phyloP scores from a whole-genome alignment of 2,113 vertebrate species.

The Atractosteus spatula region DNA sequence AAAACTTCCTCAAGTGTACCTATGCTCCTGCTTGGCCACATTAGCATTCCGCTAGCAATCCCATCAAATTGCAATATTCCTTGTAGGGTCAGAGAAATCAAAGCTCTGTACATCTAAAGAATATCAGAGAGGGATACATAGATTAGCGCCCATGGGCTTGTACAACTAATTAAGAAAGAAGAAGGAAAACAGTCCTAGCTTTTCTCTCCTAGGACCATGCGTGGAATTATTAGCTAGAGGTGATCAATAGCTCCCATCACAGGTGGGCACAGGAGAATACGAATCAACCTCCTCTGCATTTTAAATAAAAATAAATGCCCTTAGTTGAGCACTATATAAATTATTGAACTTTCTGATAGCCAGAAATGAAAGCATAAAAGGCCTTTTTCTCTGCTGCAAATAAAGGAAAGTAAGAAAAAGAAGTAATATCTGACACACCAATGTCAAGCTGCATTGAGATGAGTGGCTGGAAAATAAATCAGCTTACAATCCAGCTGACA shows the following conservation, averaged over 20 bases:
- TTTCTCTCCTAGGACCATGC: constrained; percentile 46
- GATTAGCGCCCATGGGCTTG: constrained; percentile 61
- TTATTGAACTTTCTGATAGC: constrained; percentile 28
- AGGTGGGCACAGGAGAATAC: constrained; percentile 30
- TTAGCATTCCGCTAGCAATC: constrained; percentile 56
- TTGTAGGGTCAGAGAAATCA: constrained; percentile 69
- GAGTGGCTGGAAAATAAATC: constrained; percentile 7
- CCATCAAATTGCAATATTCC: constrained; percentile 44
- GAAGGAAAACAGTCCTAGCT: constrained; percentile 48
- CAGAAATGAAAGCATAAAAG: constrained; percentile 3
- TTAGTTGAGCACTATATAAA: constrained; percentile 29
- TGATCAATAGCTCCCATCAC: constrained; percentile 59
- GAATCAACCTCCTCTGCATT: constrained; percentile 37
- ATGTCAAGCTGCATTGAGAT: neutral
- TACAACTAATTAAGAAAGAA: constrained; percentile 64
- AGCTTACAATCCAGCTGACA: constrained; percentile 10
- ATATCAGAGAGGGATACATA: constrained; percentile 63
- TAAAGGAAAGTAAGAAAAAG: constrained; percentile 14
- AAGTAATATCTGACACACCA: constrained; percentile 16
- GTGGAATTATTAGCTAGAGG: constrained; percentile 57
- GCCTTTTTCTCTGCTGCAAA: neutral
- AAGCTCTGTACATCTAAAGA: constrained; percentile 65
- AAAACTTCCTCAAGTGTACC: constrained; percentile 32
- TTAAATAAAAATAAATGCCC: constrained; percentile 46
- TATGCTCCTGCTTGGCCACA: constrained; percentile 40